Evolutionary conservation across 2,113 vertebrate species (phyloP).

Genomic region (Cephalopholis sonnerati): DNA sequence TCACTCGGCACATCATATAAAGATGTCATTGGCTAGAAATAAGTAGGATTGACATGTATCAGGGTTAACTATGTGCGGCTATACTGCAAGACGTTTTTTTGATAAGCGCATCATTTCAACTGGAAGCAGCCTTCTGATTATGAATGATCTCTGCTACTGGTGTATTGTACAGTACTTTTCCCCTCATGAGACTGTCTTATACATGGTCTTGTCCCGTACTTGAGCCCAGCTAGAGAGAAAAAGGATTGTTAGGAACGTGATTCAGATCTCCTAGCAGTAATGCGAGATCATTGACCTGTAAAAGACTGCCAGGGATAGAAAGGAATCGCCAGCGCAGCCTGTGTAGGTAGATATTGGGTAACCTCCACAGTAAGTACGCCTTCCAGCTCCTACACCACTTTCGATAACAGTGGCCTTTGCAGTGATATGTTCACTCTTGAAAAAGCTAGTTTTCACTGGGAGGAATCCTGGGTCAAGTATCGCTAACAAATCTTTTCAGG

Average conservation of each 20-base stretch:
- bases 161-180: not conserved
- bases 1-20: not conserved
- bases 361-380: constrained; percentile 46
- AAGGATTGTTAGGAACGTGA: constrained; percentile 33
- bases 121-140: not conserved
- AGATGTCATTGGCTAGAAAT: constrained; percentile 4
- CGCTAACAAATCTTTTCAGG: not conserved
- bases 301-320: constrained; percentile 46
- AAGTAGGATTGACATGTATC: not conserved
- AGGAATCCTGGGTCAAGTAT: constrained; percentile 6
- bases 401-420: constrained; percentile 29
- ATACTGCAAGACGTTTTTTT: not conserved
- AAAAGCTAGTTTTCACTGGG: constrained; percentile 8
- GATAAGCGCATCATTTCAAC: not conserved
- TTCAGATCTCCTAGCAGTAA: constrained; percentile 53
- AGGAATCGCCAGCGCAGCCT: constrained; percentile 11
- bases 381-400: constrained; percentile 36
- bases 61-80: not conserved
- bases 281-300: constrained; percentile 63
- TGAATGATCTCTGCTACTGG: constrained; percentile 14
- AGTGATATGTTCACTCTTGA: constrained; percentile 37
- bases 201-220: constrained; percentile 28
- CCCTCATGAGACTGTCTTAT: not conserved
- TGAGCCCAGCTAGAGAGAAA: constrained; percentile 27
- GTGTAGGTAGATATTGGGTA: constrained; percentile 47